Conservation (phyloP, 2,888 invertebrate species). For the Eupithecia subumbrata region DNA sequence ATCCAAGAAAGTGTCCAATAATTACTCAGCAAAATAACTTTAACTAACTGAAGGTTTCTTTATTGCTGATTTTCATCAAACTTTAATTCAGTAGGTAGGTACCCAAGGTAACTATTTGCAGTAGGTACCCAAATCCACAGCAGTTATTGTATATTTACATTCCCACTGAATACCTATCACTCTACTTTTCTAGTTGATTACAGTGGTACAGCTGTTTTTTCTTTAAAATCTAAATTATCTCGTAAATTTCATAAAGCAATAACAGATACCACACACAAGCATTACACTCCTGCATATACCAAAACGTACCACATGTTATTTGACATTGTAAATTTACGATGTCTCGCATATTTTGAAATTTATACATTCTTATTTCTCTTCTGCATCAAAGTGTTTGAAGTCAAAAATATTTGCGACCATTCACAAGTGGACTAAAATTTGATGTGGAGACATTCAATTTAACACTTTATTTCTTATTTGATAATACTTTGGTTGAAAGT, state of each 20-base stretch:
- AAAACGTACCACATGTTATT: constrained; percentile 44
- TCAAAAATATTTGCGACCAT: not conserved
- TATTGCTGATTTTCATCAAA: too few relatives aligned
- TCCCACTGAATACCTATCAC: not conserved
- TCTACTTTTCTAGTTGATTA: constrained; percentile 25
- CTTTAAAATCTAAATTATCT: constrained; percentile 46
- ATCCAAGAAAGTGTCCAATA: too few relatives aligned
- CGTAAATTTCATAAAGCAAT: constrained; percentile 46
- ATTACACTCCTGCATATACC: constrained; percentile 42
- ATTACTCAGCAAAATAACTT: too few relatives aligned
- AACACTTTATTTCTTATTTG: too few relatives aligned
- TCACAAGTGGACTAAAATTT: not conserved
- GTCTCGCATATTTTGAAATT: constrained; percentile 39
- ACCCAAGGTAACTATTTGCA: too few relatives aligned
- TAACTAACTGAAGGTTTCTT: too few relatives aligned
- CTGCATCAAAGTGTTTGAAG: constrained; percentile 39
- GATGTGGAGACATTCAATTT: too few relatives aligned
- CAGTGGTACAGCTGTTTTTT: constrained; percentile 35
- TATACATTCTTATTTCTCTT: constrained; percentile 38
- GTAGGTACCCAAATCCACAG: too few relatives aligned
- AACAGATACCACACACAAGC: constrained; percentile 34
- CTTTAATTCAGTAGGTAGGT: too few relatives aligned
- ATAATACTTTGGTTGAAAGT: too few relatives aligned
- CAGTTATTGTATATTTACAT: not conserved
- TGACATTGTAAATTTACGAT: constrained; percentile 47